Evolutionary conservation across 2,797 vertebrate genomes (phyloP).

Genomic region (Malurus leucopterus): DNA sequence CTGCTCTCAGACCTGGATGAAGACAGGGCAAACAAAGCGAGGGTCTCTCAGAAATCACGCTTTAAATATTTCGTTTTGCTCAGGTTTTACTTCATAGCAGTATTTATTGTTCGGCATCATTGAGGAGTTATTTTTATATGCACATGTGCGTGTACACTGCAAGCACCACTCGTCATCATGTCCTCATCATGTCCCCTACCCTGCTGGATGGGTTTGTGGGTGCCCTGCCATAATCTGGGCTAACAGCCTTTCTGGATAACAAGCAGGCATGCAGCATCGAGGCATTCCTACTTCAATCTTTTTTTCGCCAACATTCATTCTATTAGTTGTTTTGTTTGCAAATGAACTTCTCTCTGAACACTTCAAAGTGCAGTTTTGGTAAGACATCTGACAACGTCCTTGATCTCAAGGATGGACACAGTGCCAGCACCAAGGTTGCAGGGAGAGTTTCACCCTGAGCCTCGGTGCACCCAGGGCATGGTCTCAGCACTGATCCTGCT

Average conservation of each 20-base stretch:
- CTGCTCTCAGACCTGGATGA: neutral
- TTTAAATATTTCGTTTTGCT: rapidly evolving
- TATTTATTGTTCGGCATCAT: neutral
- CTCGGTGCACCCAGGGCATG: neutral
- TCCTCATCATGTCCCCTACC: neutral
- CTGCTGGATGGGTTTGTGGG: neutral
- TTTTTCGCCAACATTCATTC: neutral
- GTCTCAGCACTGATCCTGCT: neutral
- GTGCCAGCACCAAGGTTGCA: neutral
- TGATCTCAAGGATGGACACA: neutral
- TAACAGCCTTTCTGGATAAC: neutral
- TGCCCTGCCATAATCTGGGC: neutral
- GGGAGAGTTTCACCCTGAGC: neutral
- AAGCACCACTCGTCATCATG: rapidly evolving
- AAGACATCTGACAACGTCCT: neutral
- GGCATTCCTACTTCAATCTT: neutral
- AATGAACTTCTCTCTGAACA: neutral
- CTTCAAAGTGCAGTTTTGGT: neutral
- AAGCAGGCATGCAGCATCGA: rapidly evolving
- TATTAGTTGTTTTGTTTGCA: neutral
- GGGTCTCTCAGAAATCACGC: neutral
- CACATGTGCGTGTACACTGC: rapidly evolving
- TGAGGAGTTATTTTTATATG: neutral
- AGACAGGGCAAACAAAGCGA: rapidly evolving
- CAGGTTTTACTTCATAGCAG: rapidly evolving